These are phyloP conservation scores for Ataeniobius toweri DNA, from an alignment of 2,797 vertebrate species.

Conservation along the genomic window DNA sequence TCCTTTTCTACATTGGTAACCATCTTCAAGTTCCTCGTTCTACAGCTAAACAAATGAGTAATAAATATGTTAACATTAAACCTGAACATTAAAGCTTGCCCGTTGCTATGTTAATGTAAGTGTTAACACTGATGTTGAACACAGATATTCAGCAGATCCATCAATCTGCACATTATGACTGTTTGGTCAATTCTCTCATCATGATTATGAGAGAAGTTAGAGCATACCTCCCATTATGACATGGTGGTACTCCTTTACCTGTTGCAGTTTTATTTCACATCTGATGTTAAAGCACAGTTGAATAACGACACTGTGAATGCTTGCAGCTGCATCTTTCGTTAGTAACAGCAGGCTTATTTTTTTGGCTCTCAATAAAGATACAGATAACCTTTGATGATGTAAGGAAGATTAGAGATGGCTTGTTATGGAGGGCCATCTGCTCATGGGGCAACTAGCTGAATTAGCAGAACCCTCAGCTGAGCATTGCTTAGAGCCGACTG, in stretches of 20 bases:
- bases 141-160: not conserved
- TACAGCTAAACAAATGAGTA: not conserved
- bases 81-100: not conserved
- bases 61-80: conserved; percentile 1
- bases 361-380: no score
- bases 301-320: no score
- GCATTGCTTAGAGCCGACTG: no score
- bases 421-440: no score
- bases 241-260: not conserved
- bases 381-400: no score
- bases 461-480: no score
- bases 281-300: not conserved
- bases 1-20: not conserved
- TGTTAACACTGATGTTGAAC: not conserved
- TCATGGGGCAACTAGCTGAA: no score
- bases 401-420: no score
- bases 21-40: not conserved
- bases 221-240: not conserved
- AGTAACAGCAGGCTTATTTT: no score
- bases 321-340: no score
- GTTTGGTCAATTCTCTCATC: not conserved
- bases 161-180: not conserved
- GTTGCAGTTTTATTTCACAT: not conserved
- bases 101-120: not conserved
- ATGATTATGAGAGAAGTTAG: not conserved